Base-by-base conservation (phyloP, 1,140 invertebrate species). In the Popillia japonica region DNA sequence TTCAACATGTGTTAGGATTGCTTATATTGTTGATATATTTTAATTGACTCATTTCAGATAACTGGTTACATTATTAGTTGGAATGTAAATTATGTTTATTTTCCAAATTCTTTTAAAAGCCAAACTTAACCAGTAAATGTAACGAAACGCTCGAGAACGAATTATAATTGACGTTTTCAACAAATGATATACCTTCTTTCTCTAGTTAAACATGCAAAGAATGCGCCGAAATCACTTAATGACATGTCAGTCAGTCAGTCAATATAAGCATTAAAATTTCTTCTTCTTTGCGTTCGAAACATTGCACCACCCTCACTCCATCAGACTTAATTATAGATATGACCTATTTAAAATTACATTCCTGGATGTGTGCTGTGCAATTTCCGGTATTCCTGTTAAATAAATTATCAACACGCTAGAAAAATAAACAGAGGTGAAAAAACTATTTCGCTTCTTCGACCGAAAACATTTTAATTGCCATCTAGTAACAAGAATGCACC, bases 281-380 rank as follows among this genome's bases (percentile, higher is more conserved):
- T 48, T 17, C 27, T 27, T 68, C 61, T 68, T 68, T n/a, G 48
- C n/a, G 22, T 23, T 68, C 20, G 8, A 68, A 68, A 7, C 61
- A 68, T 11, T 68, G 61, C 61, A 68, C 10, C 61, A 68, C 61
- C 61, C 61, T 68, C 27, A 9, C 22, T 23, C 4, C 61, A 68
- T 55, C 48, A 68, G 61, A 68, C 27, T 68, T 68, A 68, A 68
- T 68, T 68, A 68, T 68, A 68, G 61, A 68, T 68, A 14, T 68
- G 22, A 68, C 61, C 61, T 68, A 68, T 68, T 68, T 68, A 34
- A 27, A 11, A 68, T 68, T 20, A 34, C 61, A 68, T 68, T 68
- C 61, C 61, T 34, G 61, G 8, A 23, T 27, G 61, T 68, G 20
- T 68, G 6, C 10, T 17, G 17, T 27, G 61, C 20, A 7, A 34